phyloP scores from a whole-genome alignment of 1,140 invertebrate species.

The Lucilia cuprina region DNA sequence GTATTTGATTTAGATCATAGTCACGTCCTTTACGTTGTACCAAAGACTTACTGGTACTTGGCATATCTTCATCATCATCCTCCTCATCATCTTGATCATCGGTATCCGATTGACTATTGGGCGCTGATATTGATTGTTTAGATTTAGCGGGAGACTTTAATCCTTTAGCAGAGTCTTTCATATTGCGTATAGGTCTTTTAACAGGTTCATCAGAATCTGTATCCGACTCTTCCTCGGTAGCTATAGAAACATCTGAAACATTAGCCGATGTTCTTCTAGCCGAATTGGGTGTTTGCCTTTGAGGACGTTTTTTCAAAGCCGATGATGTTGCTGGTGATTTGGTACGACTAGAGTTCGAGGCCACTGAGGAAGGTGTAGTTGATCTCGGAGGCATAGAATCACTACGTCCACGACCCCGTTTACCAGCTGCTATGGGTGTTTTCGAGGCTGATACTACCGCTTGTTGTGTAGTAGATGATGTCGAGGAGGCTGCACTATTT shows the following conservation, averaged over 20 bases:
- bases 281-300: conserved; percentile 42
- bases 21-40: conserved; percentile 70
- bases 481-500: conserved; percentile 18
- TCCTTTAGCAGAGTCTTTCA: conserved; percentile 36
- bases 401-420: conserved; percentile 64
- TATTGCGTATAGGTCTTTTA: conserved; percentile 56
- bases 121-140: conserved; percentile 36
- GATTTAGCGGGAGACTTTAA: conserved; percentile 57
- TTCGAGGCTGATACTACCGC: background rate
- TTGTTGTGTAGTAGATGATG: background rate
- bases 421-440: conserved; percentile 44
- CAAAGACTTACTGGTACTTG: conserved; percentile 42
- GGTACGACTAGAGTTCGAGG: conserved; percentile 68
- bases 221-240: conserved; percentile 68
- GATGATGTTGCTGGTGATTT: conserved; percentile 68
- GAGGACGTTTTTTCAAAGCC: conserved; percentile 63
- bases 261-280: conserved; percentile 58
- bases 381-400: conserved; percentile 66
- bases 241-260: conserved; percentile 65
- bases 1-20: conserved; percentile 83
- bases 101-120: conserved; percentile 56
- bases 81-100: conserved; percentile 62
- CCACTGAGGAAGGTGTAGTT: conserved; percentile 69
- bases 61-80: conserved; percentile 50
- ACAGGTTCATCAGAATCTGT: conserved; percentile 68